These are phyloP conservation scores for Pteropus rufus DNA, from an alignment of 2,797 vertebrate species.

Conservation along the genomic window DNA sequence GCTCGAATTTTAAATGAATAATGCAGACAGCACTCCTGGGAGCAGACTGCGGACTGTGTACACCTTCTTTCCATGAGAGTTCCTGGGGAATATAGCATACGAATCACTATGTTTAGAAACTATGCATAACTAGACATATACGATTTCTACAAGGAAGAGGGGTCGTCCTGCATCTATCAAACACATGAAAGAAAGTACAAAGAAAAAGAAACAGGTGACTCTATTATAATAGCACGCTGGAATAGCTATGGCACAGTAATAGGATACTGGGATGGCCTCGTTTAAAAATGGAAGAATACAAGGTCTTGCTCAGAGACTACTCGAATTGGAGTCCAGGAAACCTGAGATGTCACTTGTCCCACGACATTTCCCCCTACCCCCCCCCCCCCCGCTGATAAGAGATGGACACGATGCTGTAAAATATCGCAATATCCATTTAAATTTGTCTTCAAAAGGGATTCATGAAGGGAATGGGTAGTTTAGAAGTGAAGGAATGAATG, in stretches of 20 bases:
- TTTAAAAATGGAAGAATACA: not conserved
- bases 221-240: not conserved
- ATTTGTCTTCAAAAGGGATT: not conserved
- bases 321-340: not conserved
- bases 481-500: not conserved
- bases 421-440: not conserved
- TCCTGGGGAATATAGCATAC: not conserved
- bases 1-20: constrained; percentile 51
- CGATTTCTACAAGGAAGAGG: not conserved
- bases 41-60: not conserved
- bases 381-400: not conserved
- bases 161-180: not conserved
- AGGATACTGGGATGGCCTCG: no score
- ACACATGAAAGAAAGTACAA: not conserved
- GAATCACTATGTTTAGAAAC: constrained; percentile 15
- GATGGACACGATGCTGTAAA: not conserved
- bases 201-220: not conserved
- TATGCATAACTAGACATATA: not conserved
- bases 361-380: not conserved
- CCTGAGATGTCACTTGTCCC: not conserved
- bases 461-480: not conserved
- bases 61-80: not conserved
- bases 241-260: not conserved
- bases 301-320: not conserved
- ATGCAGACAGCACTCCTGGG: not conserved